Evolutionary conservation across 2,113 vertebrate species (phyloP).

Genomic region (Lichenostomus cassidix): DNA sequence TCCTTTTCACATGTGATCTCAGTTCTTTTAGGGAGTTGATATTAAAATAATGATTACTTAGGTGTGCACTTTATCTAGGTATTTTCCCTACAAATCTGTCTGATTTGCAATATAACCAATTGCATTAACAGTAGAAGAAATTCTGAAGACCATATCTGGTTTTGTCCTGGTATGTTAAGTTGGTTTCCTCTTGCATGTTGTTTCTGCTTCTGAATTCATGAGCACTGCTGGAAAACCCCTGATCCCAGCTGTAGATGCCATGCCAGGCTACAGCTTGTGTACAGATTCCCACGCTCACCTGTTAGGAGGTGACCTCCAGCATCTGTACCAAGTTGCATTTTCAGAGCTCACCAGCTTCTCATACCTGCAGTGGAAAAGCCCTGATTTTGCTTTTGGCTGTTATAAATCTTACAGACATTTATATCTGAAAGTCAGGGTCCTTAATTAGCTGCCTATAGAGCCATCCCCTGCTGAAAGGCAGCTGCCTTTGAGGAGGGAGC

Average conservation of each 20-base stretch:
- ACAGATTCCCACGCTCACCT: background rate
- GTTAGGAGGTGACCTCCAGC: background rate
- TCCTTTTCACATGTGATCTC: background rate
- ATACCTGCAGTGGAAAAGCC: background rate
- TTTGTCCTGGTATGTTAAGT: background rate
- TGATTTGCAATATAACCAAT: background rate
- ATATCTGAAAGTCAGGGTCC: background rate
- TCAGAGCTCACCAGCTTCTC: background rate
- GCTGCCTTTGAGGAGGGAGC: background rate
- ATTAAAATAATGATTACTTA: background rate
- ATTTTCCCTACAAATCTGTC: background rate
- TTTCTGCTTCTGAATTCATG: background rate
- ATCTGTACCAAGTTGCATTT: background rate
- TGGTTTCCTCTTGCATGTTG: background rate
- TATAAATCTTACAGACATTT: background rate
- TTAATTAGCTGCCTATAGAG: background rate
- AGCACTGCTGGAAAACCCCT: background rate
- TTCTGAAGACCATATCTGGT: background rate
- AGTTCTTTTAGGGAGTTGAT: background rate
- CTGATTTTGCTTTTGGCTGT: background rate
- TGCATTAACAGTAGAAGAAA: background rate
- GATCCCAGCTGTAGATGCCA: background rate
- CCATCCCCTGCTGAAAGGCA: background rate
- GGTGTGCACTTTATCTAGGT: background rate
- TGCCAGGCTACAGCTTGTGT: background rate